Evolutionary conservation across 2,113 vertebrate genomes (phyloP), one percentile per base, ranked within the genome.

Genomic region (Plotosus lineatus): DNA sequence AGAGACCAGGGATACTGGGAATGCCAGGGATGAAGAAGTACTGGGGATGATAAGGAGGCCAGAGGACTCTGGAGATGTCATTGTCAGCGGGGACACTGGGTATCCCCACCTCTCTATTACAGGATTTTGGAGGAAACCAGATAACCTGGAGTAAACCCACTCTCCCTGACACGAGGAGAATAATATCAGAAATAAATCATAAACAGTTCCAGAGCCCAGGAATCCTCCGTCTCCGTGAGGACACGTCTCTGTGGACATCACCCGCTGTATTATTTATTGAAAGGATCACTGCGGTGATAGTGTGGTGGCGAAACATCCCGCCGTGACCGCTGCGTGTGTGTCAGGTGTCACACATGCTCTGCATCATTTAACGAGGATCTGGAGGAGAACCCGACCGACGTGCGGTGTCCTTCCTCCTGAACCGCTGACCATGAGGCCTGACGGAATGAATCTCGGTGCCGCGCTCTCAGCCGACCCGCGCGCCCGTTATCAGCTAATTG

Each of bases 401-500:
- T 51, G 76, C 33, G n/a, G 66, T 53, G 56, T 85, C 65, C 21
- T 60, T 44, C 55, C 68, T 61, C 12, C 53, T 19, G 74, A 74
- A 68, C 75, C 12, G 8, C 44, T 50, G 65, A 77, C 61, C 68
- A 78, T 38, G 42, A 71, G 15, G 53, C 56, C 9, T 1, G n/a
- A 40, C 77, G 73, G 48, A 73, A 63, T 71, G n/a, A 1, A 14
- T 42, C 65, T 48, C 40, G 9, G 40, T 28, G 33, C 78, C 38
- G 44, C 19, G 44, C 36, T 50, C 46, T 66, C 51, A 50, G 61
- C 42, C 77, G 46, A 69, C 36, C 73, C 42, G n/a, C 42, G 74
- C 76, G 73, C 60, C 56, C 38, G 51, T 78, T 87, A 80, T 87
- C 48, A 71, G 72, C 82, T 88, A 85, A 87, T 86, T 82, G 78